Conservation (phyloP, 2,888 invertebrate species). For the Nomada ferruginata region DNA sequence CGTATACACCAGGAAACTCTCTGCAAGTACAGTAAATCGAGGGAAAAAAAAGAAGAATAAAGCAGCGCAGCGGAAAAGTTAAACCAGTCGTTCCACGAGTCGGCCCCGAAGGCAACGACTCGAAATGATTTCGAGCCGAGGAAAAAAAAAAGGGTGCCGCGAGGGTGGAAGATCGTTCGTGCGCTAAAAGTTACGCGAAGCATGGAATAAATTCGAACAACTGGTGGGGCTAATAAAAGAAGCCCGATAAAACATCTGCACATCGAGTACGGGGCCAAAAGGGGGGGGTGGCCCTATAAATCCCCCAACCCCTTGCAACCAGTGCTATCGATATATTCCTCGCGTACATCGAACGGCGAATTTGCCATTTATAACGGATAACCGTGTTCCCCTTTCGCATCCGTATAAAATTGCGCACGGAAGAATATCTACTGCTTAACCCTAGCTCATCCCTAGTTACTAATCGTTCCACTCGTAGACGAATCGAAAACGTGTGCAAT, state of each 20-base stretch:
- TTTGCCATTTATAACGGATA: conserved; percentile 40
- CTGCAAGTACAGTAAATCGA: neutral
- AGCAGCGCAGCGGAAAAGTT: neutral
- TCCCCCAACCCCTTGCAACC: neutral
- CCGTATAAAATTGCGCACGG: neutral
- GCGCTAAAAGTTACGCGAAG: conserved; percentile 29
- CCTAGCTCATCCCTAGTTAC: no score
- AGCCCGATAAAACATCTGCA: conserved; percentile 41
- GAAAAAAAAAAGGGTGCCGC: neutral
- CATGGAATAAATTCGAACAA: conserved; percentile 36
- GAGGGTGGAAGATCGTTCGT: neutral
- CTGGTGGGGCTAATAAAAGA: conserved; percentile 35
- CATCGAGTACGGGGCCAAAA: neutral
- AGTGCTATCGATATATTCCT: conserved; percentile 20
- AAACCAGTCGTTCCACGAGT: conserved; percentile 3
- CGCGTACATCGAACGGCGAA: conserved; percentile 30
- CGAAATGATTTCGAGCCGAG: neutral
- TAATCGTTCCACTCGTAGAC: no score
- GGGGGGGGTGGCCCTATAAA: conserved; percentile 26
- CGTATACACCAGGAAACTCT: neutral
- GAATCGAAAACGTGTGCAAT: no score
- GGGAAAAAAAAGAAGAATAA: neutral
- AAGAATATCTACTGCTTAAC: conserved; percentile 15
- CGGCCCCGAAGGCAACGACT: neutral
- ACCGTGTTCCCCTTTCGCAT: neutral